A percentile compares a stretch with the other conserved stretches of the same genome.
Conservation (phyloP, 2,797 vertebrate genomes). For the Acanthurus leucopareius region DNA sequence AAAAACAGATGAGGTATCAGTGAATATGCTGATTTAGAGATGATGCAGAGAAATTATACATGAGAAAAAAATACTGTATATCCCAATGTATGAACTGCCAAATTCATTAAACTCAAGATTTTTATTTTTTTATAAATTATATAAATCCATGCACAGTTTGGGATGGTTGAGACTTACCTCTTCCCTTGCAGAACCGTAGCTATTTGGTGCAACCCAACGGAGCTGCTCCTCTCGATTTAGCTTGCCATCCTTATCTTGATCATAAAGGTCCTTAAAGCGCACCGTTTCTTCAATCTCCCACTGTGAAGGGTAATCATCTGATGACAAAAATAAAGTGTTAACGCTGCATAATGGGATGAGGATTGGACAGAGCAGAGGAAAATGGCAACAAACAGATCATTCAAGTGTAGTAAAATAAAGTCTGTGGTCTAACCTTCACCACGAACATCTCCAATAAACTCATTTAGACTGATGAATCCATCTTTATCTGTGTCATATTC, state of each 20-base stretch:
- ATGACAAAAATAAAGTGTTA: constrained; percentile 12
- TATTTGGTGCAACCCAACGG: constrained; percentile 96
- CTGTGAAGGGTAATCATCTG: constrained; percentile 89
- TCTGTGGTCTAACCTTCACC: constrained; percentile 88
- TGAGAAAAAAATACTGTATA: not conserved
- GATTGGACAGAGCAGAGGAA: not conserved
- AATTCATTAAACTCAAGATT: not conserved
- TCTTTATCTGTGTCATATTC: constrained; percentile 94
- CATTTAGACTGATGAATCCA: constrained; percentile 92
- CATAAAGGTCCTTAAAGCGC: constrained; percentile 94
- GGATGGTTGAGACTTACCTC: constrained; percentile 84
- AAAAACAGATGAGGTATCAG: constrained; percentile 5
- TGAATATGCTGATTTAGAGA: not conserved
- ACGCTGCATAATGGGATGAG: not conserved
- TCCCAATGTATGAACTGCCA: not conserved
- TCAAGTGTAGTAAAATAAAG: not conserved
- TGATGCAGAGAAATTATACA: not conserved
- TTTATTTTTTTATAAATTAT: not conserved
- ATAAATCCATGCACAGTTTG: not conserved
- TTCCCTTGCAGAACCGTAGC: constrained; percentile 94
- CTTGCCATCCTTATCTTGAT: constrained; percentile 92
- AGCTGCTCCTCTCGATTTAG: constrained; percentile 92
- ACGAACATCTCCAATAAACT: constrained; percentile 94
- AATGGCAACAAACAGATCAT: not conserved
- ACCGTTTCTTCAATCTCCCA: constrained; percentile 97